Evolutionary conservation across 92 coral and sea anemone species (phyloP).

Genomic region (Paramuricea clavata): DNA sequence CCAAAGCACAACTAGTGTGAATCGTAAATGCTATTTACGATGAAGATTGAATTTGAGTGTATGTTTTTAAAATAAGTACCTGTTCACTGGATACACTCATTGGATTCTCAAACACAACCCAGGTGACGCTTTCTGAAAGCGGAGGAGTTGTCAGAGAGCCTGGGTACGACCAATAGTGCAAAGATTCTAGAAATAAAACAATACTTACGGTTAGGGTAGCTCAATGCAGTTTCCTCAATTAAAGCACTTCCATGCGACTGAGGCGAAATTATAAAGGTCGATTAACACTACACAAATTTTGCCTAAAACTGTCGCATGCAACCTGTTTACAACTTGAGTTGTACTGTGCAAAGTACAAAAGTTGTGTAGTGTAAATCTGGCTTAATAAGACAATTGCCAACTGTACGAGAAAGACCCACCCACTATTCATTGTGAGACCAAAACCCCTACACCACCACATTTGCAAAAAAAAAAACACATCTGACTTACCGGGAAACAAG

Average conservation of each 20-base stretch:
- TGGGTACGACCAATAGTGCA: constrained; percentile 65
- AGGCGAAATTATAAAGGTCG: neutral
- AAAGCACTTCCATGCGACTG: neutral
- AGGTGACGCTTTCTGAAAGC: constrained; percentile 65
- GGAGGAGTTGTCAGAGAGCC: constrained; percentile 71
- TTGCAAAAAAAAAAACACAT: neutral
- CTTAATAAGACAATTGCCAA: neutral
- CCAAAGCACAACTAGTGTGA: neutral
- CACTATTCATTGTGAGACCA: neutral
- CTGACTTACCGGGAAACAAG: constrained; percentile 32
- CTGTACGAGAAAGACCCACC: too few relatives aligned
- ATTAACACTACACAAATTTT: too few relatives aligned
- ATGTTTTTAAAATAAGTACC: constrained; percentile 26
- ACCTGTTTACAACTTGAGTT: too few relatives aligned
- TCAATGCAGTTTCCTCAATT: neutral
- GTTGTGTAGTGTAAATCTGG: too few relatives aligned
- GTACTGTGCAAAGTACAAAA: too few relatives aligned
- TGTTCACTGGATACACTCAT: constrained; percentile 53
- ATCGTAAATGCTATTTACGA: too few relatives aligned
- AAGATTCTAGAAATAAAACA: constrained; percentile 12
- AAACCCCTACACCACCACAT: neutral
- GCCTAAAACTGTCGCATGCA: too few relatives aligned
- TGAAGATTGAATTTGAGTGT: too few relatives aligned
- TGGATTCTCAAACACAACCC: constrained; percentile 67
- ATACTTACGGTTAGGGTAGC: too few relatives aligned